Evolutionary conservation across 2,113 vertebrate species (phyloP).

Genomic region (Microtus ochrogaster): DNA sequence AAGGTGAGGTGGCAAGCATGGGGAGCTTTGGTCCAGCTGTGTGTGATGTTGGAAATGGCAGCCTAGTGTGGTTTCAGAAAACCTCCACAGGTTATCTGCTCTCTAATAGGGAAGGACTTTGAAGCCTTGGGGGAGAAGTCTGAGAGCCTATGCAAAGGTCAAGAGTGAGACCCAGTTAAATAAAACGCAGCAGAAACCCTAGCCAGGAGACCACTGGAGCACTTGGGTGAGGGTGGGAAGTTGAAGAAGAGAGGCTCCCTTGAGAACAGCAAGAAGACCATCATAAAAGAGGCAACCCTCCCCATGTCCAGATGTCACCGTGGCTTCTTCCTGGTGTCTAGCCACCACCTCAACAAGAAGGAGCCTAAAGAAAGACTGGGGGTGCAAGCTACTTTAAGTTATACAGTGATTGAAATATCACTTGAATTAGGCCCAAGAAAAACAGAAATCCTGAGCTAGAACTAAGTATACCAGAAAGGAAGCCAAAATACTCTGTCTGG

Average conservation of each 20-base stretch:
- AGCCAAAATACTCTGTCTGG: not conserved
- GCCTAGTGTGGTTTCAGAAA: not conserved
- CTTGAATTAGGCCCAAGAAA: not conserved
- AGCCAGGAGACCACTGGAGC: not conserved
- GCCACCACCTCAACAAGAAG: not conserved
- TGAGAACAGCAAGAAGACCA: not conserved
- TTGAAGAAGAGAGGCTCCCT: not conserved
- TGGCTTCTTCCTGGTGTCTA: not conserved
- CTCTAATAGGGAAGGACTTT: not conserved
- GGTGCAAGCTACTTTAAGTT: not conserved
- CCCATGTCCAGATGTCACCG: not conserved
- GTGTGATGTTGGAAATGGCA: not conserved
- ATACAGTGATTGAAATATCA: not conserved
- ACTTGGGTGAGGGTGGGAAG: no score
- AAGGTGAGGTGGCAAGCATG: accelerated
- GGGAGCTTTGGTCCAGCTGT: not conserved
- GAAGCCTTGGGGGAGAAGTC: not conserved
- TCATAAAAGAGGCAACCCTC: not conserved
- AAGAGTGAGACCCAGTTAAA: not conserved
- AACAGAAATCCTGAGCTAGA: not conserved
- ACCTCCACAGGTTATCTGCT: not conserved
- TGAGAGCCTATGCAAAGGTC: not conserved
- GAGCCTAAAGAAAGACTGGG: not conserved
- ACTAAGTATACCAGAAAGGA: not conserved
- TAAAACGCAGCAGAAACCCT: not conserved